phyloP scores from a whole-genome alignment of 2,113 vertebrate species.

The Xenopus tropicalis region UCB_Xtro_10.0 CM004450.2:55785501-55786000 shows the following conservation, averaged over 20 bases:
- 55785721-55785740: conserved; percentile 10
- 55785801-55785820: background rate
- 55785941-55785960: too few species aligned
- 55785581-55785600: conserved; percentile 26
- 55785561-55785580: conserved; percentile 27
- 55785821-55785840: background rate
- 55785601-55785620: conserved; percentile 9
- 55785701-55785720: background rate
- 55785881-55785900: too few species aligned
- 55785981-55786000: too few species aligned
- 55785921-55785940: too few species aligned
- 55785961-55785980: too few species aligned
- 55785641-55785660: conserved; percentile 7
- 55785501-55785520: conserved; percentile 30
- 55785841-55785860: too few species aligned
- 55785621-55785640: background rate
- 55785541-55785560: conserved; percentile 14
- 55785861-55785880: too few species aligned
- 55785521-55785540: conserved; percentile 25
- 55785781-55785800: background rate
- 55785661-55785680: conserved; percentile 2
- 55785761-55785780: background rate
- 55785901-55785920: too few species aligned
- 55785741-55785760: conserved; percentile 7
- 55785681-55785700: background rate